phyloP scores from a whole-genome alignment of 2,113 vertebrate genomes.

The Panurus biarmicus region DNA sequence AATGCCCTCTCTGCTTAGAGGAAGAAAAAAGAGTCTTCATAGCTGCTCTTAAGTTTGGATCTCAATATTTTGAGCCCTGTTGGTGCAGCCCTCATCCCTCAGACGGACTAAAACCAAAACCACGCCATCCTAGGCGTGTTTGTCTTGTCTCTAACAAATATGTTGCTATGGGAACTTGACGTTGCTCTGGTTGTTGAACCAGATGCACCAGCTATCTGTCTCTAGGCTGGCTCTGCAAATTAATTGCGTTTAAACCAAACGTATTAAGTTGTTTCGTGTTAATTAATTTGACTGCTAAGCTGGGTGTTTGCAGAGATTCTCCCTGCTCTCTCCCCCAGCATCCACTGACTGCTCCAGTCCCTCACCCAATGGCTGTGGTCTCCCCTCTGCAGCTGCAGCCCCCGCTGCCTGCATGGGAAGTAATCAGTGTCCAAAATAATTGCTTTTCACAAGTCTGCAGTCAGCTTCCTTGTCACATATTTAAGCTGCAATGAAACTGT shows the following conservation, averaged over 20 bases:
- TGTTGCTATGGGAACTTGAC: slow-evolving; percentile 68
- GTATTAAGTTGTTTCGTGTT: slow-evolving; percentile 64
- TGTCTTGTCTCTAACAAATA: slow-evolving; percentile 57
- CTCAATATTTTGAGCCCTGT: slow-evolving; percentile 9
- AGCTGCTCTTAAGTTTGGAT: neutral
- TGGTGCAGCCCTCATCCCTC: neutral
- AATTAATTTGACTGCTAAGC: slow-evolving; percentile 67
- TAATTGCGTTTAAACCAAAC: slow-evolving; percentile 70
- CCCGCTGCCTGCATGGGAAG: slow-evolving; percentile 35
- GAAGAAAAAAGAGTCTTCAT: neutral
- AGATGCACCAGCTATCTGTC: slow-evolving; percentile 25
- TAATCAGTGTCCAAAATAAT: slow-evolving; percentile 71
- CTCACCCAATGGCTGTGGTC: neutral
- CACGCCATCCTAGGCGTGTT: neutral
- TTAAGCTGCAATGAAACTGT: slow-evolving; percentile 63
- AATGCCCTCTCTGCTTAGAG: neutral
- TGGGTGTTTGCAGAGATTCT: neutral
- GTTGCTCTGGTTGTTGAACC: slow-evolving; percentile 29
- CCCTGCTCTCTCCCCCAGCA: neutral
- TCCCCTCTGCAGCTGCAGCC: slow-evolving; percentile 7
- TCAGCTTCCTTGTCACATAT: slow-evolving; percentile 61
- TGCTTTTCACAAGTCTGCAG: slow-evolving; percentile 61
- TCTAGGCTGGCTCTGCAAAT: slow-evolving; percentile 46
- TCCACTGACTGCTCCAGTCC: slow-evolving; percentile 65
- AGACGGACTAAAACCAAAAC: neutral